Base-by-base conservation (phyloP, 2,113 vertebrate genomes). In the Tinamus guttatus region DNA sequence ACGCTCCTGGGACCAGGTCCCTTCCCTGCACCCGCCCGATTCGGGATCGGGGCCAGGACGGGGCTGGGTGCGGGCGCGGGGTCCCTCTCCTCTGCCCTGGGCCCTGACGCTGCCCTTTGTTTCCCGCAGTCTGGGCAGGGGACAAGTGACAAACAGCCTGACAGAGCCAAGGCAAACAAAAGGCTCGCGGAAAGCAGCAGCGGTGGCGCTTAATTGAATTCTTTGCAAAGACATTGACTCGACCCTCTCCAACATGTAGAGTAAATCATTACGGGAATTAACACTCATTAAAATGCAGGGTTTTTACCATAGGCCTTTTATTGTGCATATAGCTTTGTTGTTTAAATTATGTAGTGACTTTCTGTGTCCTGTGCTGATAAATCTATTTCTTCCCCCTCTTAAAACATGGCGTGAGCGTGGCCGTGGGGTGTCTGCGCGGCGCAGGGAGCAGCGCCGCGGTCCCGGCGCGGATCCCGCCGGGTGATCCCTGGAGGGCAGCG, bases 161-260 rank as follows among this genome's bases (percentile, higher is more conserved):
- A 98, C 98, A 96, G 98, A 98, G 98, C 98, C 98, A 99, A 98
- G 97, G 98, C 98, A 97, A 98, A 98, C 97, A 97, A 97, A 96
- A 97, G 97, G 97, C 96, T 97, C 87, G 79, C 97, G 92, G 97
- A 97, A 98, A 98, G 98, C 98, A 97, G 98, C 91, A 95, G 95
- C 98, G 97, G 98, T 97, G 92, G 98, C 94, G 91, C 95, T 97
- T 98, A 98, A 98, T 98, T 98, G 98, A 98, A 98, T 97, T 98
- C 98, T 98, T 98, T 96, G 97, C 82, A 68, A 93, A 98, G 98
- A 97, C 98, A 98, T 98, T 98, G 98, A 98, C 97, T 98, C 98
- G 98, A 98, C 98, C 98, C 98, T 98, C 96, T 84, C 96, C 97
- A 97, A 97, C 76, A 90, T 85, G 95, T 71, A 91, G 94, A 97